phyloP scores from a whole-genome alignment of 2,113 vertebrate genomes.

The Puntigrus tetrazona region DNA sequence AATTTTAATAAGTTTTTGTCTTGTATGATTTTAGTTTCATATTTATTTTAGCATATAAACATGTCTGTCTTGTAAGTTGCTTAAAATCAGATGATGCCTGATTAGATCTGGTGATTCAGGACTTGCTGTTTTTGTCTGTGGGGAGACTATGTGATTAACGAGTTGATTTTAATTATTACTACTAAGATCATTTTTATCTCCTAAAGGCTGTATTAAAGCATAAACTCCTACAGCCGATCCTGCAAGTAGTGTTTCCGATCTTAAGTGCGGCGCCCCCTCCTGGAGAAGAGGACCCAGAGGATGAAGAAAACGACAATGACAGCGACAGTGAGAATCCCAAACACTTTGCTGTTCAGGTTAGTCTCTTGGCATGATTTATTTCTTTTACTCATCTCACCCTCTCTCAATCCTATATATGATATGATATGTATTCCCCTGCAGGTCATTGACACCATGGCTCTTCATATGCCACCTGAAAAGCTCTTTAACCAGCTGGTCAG shows the following conservation, averaged over 20 bases:
- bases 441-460: slow-evolving; percentile 87
- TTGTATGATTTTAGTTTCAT: neutral
- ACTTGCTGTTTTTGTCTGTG: neutral
- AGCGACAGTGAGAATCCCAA: slow-evolving; percentile 79
- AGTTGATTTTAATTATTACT: neutral
- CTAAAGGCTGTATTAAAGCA: slow-evolving; percentile 82
- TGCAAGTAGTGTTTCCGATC: slow-evolving; percentile 83
- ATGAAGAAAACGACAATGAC: slow-evolving; percentile 76
- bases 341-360: slow-evolving; percentile 85
- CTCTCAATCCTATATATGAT: neutral
- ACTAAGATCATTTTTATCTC: neutral
- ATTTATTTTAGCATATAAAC: neutral
- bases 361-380: neutral
- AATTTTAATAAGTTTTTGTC: too few relatives aligned
- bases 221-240: slow-evolving; percentile 79
- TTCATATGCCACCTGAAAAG: slow-evolving; percentile 87
- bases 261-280: slow-evolving; percentile 77
- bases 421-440: slow-evolving; percentile 53
- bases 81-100: neutral
- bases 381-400: neutral
- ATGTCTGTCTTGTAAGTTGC: neutral
- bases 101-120: neutral
- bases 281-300: slow-evolving; percentile 84
- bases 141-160: neutral
- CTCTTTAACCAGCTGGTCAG: slow-evolving; percentile 84